phyloP scores from a whole-genome alignment of 1,140 invertebrate species.

The Tetraneura akinire region DNA sequence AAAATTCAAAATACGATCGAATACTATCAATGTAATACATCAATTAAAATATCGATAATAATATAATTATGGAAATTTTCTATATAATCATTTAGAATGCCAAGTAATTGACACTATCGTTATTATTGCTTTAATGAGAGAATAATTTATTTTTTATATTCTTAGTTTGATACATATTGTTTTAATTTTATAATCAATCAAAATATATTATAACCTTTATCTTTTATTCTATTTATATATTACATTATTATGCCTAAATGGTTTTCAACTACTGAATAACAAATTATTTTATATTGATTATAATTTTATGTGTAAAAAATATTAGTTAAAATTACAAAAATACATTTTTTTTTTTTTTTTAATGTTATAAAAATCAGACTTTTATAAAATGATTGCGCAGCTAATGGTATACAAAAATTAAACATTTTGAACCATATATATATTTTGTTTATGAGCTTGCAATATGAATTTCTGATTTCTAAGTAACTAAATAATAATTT shows the following conservation, averaged over 20 bases:
- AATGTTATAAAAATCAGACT: not conserved
- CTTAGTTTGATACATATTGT: not conserved
- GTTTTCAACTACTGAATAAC: not conserved
- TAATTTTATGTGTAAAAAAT: not conserved
- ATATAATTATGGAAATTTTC: not conserved
- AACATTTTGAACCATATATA: not conserved
- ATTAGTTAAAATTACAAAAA: not conserved
- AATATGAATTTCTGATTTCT: constrained; percentile 4
- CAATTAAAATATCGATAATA: not conserved
- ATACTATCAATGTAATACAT: not conserved
- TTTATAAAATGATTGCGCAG: not conserved
- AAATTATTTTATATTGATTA: not conserved
- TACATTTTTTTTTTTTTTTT: not conserved
- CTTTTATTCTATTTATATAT: not conserved
- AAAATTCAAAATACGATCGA: not conserved
- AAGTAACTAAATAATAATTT: constrained; percentile 4
- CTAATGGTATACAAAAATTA: too few relatives aligned
- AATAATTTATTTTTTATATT: not conserved
- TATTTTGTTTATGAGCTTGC: constrained; percentile 19
- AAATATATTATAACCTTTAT: not conserved
- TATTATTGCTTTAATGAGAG: not conserved
- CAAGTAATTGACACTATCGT: not conserved
- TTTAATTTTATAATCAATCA: not conserved
- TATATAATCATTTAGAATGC: not conserved
- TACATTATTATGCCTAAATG: too few relatives aligned